Base-by-base conservation (phyloP, 2,113 vertebrate species). In the Macquaria ambigua region DNA sequence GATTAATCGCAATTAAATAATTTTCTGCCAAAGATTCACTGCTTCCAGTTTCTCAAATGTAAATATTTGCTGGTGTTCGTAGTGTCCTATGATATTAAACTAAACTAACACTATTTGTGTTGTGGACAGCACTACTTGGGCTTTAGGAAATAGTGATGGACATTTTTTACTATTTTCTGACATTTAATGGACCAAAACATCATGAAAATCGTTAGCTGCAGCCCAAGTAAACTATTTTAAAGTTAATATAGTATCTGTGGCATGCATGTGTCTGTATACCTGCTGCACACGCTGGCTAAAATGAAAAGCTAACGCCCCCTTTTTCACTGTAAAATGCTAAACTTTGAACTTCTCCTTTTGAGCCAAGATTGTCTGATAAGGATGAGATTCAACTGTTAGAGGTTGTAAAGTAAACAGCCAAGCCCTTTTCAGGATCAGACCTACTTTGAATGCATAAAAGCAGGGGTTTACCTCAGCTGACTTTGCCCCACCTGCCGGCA, bases 401-500 rank as follows among this genome's bases (percentile, higher is more conserved):
- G 31, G 39, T 37, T 55, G 4, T 50, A 70, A 9, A 68, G 16
- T 68, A 52, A 83, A 82, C 50, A 25, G 81, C 74, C 15, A 5
- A 63, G 16, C 77, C 81, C 41, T 41, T 28, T 31, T 50, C 34
- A 6, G 23, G 72, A 67, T 64, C 28, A 23, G 39, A 31, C 61
- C 31, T n/a, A 23, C 62, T 73, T 18, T 79, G 59, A 61, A 67
- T 48, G 2, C 11, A 70, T 71, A 7, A 77, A 66, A 66, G 63
- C 25, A 21, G 46, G 61, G 77, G 77, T 80, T 79, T 55, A 59
- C 20, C 67, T 4, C 0, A 0, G 15, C 50, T 15, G 28, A 7
- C 37, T 52, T 61, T 11, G 86, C 67, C 79, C 41, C 58, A 53
- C 67, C 80, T 56, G 69, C 85, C 61, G 23, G 82, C 69, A 50